Evolutionary conservation across 2,888 invertebrate genomes (phyloP), one percentile per base, ranked within the genome.

Genomic region (Orthosia gracilis): DNA sequence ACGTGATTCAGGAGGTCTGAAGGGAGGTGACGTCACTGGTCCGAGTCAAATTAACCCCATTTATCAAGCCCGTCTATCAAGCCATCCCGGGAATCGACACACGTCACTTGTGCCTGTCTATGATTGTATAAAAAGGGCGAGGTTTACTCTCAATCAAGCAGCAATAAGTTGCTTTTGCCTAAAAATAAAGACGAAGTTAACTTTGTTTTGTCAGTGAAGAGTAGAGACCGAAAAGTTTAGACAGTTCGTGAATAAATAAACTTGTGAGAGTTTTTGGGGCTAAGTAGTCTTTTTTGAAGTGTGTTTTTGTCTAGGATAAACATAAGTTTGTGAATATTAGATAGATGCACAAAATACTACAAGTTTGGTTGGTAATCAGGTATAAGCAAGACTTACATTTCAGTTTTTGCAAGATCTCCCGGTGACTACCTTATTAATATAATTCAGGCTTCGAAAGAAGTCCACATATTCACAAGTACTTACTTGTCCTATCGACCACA

Each of bases 401-500:
- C 40, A 40, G 40, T 31, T 31, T 5, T 31, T 31, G 31, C 7
- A 31, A 31, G 31, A 31, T 26, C 26, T n/a, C n/a, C n/a, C n/a
- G 26, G 26, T 1, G 26, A 26, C 26, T 2, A 26, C 26, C 26
- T 3, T 4, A 61, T 31, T 40, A 40, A 40, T 40, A 40, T 40
- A 7, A 40, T 40, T 40, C 40, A 40, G 40, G 40, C 9, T 40
- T 31, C 31, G 31, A 31, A 31, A 31, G 31, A 31, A 31, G 7
- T 31, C 31, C 31, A 31, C 31, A 31, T 31, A 31, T 31, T 31
- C 31, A 31, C 31, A 31, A 50, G 3, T 52, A 94, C 96, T 96
- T 91, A 97, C 98, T 97, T 87, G 97, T 97, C 92, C 97, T 97
- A 89, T 98, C 98, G 73, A 98, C 97, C 31, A 98, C 97, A 89